Conservation (phyloP, 2,113 vertebrate species). For the Pteropus alecto region DNA sequence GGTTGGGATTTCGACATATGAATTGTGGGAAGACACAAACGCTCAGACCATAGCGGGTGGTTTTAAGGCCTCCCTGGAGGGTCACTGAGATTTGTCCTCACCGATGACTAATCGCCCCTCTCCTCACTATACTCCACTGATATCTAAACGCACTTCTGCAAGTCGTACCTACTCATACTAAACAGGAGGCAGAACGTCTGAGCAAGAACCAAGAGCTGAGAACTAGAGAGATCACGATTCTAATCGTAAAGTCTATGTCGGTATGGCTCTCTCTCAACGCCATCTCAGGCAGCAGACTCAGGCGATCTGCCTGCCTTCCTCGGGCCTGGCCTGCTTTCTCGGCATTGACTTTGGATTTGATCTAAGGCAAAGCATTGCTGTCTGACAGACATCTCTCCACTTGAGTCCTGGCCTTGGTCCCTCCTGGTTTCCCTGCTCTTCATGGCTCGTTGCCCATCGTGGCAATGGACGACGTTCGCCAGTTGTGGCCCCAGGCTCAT, state of each 20-base stretch:
- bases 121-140: not conserved
- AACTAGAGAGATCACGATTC: not conserved
- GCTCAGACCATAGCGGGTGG: not conserved
- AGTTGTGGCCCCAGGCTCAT: not conserved
- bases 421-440: not conserved
- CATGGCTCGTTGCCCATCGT: not conserved
- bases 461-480: not conserved
- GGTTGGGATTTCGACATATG: not conserved
- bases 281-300: not conserved
- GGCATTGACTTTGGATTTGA: not conserved
- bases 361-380: not conserved
- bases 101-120: rapidly evolving
- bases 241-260: not conserved
- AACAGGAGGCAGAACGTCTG: not conserved
- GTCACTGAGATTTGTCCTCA: not conserved
- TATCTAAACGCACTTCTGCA: not conserved
- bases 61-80: not conserved
- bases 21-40: not conserved
- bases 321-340: not conserved
- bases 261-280: not conserved
- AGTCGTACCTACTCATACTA: not conserved
- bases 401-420: not conserved
- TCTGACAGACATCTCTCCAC: not conserved
- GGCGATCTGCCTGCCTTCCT: not conserved
- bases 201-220: not conserved